Percentiles rank a stretch among this genome's conserved stretches.
phyloP scores from a whole-genome alignment of 2,797 vertebrate genomes.

The Amazona ochrocephala region DNA sequence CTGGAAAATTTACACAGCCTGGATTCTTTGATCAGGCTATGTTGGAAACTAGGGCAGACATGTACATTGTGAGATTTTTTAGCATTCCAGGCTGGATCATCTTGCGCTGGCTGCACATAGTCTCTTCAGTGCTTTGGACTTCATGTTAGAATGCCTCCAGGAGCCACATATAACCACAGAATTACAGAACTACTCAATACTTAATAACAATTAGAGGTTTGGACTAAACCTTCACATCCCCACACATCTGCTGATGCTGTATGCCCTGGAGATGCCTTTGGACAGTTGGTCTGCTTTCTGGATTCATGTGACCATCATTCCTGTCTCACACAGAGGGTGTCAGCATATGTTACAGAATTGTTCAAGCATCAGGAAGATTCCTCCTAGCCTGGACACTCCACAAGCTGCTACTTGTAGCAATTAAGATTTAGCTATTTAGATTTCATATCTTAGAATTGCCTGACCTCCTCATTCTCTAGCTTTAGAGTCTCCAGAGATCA shows the following conservation, averaged over 20 bases:
- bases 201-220: background rate
- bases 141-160: background rate
- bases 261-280: background rate
- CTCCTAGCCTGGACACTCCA: background rate
- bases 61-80: background rate
- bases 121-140: background rate
- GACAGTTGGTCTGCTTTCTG: background rate
- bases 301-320: background rate
- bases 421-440: conserved; percentile 30
- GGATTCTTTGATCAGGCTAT: background rate
- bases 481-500: conserved; percentile 17
- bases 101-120: background rate
- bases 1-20: background rate
- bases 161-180: background rate
- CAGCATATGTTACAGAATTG: background rate
- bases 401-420: conserved; percentile 18
- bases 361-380: background rate
- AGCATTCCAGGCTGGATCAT: background rate
- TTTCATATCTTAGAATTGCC: conserved; percentile 19
- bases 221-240: background rate
- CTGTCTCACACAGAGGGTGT: background rate
- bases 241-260: background rate
- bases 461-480: conserved; percentile 21
- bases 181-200: background rate
- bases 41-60: background rate